Percentiles rank a stretch among this genome's conserved stretches.
phyloP scores from a whole-genome alignment of 2,797 vertebrate genomes.

The Melanotaenia pygmaea region DNA sequence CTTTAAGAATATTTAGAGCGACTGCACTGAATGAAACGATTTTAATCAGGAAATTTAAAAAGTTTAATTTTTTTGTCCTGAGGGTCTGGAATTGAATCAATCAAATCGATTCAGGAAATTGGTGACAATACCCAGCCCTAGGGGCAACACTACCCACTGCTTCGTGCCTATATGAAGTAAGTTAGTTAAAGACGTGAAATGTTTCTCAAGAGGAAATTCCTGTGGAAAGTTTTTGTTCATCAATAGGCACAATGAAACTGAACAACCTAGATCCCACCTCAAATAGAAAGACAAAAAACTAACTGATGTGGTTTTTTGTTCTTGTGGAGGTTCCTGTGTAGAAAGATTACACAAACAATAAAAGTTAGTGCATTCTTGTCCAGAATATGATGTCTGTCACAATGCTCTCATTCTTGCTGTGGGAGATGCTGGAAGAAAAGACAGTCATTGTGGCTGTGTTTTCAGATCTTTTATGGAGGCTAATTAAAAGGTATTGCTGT shows the following conservation, averaged over 20 bases:
- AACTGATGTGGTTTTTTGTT: not conserved
- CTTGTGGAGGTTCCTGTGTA: not conserved
- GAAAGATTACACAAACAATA: slow-evolving; percentile 1
- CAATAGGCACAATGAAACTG: not conserved
- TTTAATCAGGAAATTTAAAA: too few relatives aligned
- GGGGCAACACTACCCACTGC: not conserved
- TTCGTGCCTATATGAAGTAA: too few relatives aligned
- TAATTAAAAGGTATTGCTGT: not conserved
- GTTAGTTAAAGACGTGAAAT: not conserved
- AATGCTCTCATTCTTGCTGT: not conserved
- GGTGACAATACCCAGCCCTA: too few relatives aligned
- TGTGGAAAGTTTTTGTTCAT: not conserved
- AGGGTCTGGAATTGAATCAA: too few relatives aligned
- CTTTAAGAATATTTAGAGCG: too few relatives aligned
- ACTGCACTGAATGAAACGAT: too few relatives aligned
- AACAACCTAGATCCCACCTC: not conserved
- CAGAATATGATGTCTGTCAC: not conserved
- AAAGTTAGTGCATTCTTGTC: not conserved
- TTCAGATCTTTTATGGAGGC: not conserved
- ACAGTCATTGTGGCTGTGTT: not conserved
- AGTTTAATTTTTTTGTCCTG: too few relatives aligned
- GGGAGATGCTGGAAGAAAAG: not conserved
- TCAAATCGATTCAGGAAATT: too few relatives aligned
- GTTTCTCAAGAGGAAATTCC: slow-evolving; percentile 9
- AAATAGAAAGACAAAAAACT: not conserved